Conservation (phyloP, 37 sponge, comb jelly and placozoan species). For the Aplysina aerophoba region DNA sequence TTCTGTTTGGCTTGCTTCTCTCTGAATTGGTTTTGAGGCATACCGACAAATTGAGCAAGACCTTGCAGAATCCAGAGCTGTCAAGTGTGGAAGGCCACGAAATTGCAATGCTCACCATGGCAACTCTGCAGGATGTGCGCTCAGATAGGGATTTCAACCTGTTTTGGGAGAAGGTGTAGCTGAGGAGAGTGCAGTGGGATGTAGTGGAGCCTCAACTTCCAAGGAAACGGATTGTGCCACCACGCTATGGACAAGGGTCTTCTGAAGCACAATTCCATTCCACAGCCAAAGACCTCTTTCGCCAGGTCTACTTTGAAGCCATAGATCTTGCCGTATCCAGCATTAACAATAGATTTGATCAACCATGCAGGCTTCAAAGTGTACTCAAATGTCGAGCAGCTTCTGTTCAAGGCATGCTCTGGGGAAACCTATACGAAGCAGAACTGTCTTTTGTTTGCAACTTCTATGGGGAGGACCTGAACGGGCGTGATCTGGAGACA, state of each 20-base stretch:
- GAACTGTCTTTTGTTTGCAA: constrained; percentile 18
- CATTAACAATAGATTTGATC: constrained; percentile 24
- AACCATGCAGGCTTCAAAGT: constrained; percentile 22
- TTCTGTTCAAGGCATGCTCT: constrained; percentile 9
- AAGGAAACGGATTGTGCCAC: constrained; percentile 58
- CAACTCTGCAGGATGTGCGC: constrained; percentile 58
- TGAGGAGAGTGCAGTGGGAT: constrained; percentile 42
- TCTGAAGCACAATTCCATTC: constrained; percentile 42
- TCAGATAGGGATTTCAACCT: constrained; percentile 55
- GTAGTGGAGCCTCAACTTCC: constrained; percentile 64
- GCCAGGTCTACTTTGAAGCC: constrained; percentile 54
- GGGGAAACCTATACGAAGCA: not conserved
- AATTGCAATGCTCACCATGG: constrained; percentile 68
- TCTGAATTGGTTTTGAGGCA: constrained; percentile 68
- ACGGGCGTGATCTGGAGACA: not conserved
- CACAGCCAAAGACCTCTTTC: constrained; percentile 43
- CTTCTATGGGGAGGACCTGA: constrained; percentile 17
- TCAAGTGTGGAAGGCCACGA: constrained; percentile 81
- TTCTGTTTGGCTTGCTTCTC: constrained; percentile 57
- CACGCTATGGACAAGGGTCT: constrained; percentile 54
- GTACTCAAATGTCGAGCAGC: constrained; percentile 2
- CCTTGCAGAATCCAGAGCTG: constrained; percentile 64
- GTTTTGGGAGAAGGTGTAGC: constrained; percentile 71
- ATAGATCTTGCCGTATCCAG: constrained; percentile 48
- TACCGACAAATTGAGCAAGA: constrained; percentile 76